Evolutionary conservation across 2,888 invertebrate genomes (phyloP).

Genomic region (Schrankia costaestrigalis): DNA sequence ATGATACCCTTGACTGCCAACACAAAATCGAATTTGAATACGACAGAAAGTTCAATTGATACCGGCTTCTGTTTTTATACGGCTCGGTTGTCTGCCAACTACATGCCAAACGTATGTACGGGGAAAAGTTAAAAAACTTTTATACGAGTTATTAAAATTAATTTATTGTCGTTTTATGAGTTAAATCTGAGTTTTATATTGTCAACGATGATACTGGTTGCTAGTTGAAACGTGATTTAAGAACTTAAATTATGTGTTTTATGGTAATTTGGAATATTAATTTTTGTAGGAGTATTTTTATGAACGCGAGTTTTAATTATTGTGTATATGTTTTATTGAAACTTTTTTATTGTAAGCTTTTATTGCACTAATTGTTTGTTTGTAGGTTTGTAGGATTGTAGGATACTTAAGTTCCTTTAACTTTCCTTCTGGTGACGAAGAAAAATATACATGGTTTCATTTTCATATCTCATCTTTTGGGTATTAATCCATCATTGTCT

Average conservation of each 20-base stretch:
- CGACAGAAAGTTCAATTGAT: conserved; percentile 19
- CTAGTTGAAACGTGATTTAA: conserved; percentile 1
- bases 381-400: too few relatives aligned
- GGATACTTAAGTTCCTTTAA: too few relatives aligned
- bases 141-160: conserved; percentile 32
- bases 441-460: too few relatives aligned
- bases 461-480: too few relatives aligned
- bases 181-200: conserved; percentile 33
- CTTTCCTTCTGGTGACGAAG: too few relatives aligned
- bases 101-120: conserved; percentile 15
- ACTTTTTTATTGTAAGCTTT: too few relatives aligned
- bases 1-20: too few relatives aligned
- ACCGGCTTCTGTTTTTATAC: conserved; percentile 27
- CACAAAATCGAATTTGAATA: conserved; percentile 11
- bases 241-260: conserved; percentile 8
- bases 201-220: conserved; percentile 7
- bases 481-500: too few relatives aligned
- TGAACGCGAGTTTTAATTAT: not conserved
- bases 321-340: not conserved
- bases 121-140: conserved; percentile 33
- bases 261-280: not conserved
- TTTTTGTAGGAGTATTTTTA: not conserved
- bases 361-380: too few relatives aligned
- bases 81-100: conserved; percentile 29
- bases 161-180: conserved; percentile 37